A percentile compares a stretch with the other conserved stretches of the same genome.
These are phyloP conservation scores for Amiota communis DNA, from an alignment of 2,888 invertebrate species.

Conservation along the genomic window DNA sequence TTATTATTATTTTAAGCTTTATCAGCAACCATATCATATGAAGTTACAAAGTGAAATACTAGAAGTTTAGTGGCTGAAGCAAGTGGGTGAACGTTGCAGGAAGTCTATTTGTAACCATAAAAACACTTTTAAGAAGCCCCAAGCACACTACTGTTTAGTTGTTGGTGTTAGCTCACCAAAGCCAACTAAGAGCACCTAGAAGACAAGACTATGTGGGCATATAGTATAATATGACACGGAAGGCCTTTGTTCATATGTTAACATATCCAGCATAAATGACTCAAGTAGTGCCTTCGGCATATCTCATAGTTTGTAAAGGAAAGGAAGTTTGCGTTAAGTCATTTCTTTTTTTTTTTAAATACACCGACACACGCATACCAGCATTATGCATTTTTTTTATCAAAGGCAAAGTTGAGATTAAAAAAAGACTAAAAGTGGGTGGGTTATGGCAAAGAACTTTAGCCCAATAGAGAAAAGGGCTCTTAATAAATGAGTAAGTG, in stretches of 20 bases:
- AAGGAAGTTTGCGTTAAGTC: neutral
- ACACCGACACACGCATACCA: conserved; percentile 4
- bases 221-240: neutral
- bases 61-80: too few relatives aligned
- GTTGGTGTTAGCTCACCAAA: too few relatives aligned
- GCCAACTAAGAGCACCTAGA: neutral
- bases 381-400: neutral
- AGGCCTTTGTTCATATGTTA: conserved; percentile 1
- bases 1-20: too few relatives aligned
- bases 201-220: neutral
- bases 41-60: too few relatives aligned
- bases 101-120: neutral
- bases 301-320: neutral
- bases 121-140: conserved; percentile 2
- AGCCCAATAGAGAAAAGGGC: neutral
- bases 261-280: neutral
- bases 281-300: neutral
- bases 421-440: neutral
- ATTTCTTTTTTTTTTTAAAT: neutral
- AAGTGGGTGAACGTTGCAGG: neutral
- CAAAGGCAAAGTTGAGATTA: neutral
- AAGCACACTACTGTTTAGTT: neutral
- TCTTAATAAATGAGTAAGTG: too few relatives aligned
- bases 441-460: neutral
- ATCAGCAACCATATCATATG: too few relatives aligned